Conservation (phyloP, 2,888 invertebrate species). For the Halictus quadricinctus region DNA sequence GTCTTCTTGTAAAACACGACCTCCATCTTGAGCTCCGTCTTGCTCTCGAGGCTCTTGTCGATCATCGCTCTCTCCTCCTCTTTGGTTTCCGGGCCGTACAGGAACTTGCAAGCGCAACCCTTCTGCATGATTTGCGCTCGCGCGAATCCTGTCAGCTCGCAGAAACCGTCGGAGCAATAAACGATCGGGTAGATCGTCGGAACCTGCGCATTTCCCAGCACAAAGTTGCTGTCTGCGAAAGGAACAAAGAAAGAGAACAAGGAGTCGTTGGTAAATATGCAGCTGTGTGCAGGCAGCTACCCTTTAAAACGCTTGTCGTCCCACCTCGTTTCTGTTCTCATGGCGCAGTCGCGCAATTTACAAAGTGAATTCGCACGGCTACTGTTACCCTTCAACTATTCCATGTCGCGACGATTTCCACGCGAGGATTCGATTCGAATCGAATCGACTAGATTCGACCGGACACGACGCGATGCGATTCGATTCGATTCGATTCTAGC, state of each 20-base stretch:
- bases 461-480: neutral
- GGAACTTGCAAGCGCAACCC: slow-evolving; percentile 96
- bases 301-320: neutral
- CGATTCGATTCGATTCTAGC: neutral
- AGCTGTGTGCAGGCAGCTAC: neutral
- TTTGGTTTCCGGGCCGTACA: slow-evolving; percentile 95
- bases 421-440: neutral
- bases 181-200: slow-evolving; percentile 94
- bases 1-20: slow-evolving; percentile 97
- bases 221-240: slow-evolving; percentile 96
- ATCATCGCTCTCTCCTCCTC: slow-evolving; percentile 95
- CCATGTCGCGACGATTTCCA: neutral
- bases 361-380: slow-evolving; percentile 14
- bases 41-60: slow-evolving; percentile 93
- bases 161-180: slow-evolving; percentile 98
- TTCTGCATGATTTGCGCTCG: slow-evolving; percentile 98
- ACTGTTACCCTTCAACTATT: slow-evolving; percentile 7
- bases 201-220: slow-evolving; percentile 97
- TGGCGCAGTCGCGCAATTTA: slow-evolving; percentile 10
- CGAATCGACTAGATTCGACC: neutral
- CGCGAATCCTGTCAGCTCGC: slow-evolving; percentile 96
- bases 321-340: neutral
- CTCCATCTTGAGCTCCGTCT: slow-evolving; percentile 96
- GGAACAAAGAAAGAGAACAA: slow-evolving; percentile 13
- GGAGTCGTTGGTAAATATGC: neutral